These are phyloP conservation scores for Rhingia rostrata DNA, from an alignment of 2,888 invertebrate species.

Conservation along the genomic window DNA sequence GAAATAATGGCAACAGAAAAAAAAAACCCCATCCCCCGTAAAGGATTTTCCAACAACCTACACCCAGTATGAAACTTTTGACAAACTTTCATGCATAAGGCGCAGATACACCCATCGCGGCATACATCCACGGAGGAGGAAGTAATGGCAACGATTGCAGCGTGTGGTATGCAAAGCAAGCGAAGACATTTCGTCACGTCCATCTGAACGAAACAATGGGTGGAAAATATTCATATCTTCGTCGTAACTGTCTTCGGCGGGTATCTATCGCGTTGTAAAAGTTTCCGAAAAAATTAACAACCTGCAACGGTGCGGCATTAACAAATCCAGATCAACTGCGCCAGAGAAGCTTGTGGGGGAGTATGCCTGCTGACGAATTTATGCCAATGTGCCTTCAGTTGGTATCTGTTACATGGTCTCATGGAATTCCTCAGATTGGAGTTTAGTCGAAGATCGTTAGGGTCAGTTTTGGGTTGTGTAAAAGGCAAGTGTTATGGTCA, in stretches of 20 bases:
- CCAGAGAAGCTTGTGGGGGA: background rate
- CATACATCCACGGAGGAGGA: constrained; percentile 52
- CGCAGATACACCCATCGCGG: constrained; percentile 36
- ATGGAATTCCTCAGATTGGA: constrained; percentile 28
- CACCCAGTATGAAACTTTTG: constrained; percentile 35
- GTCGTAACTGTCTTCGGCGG: constrained; percentile 29
- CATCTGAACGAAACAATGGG: constrained; percentile 55
- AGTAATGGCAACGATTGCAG: constrained; percentile 39
- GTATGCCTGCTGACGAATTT: constrained; percentile 32
- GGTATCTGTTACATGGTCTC: constrained; percentile 37
- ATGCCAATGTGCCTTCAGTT: constrained; percentile 33
- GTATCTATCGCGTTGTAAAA: constrained; percentile 41
- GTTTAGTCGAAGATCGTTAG: constrained; percentile 6
- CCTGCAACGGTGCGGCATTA: constrained; percentile 42
- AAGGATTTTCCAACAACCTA: constrained; percentile 52
- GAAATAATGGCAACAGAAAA: constrained; percentile 61
- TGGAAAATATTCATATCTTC: constrained; percentile 31
- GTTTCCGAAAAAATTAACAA: constrained; percentile 67
- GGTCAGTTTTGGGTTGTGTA: constrained; percentile 43
- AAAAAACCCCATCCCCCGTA: constrained; percentile 30
- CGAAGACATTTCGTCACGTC: constrained; percentile 67
- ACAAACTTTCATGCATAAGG: constrained; percentile 61
- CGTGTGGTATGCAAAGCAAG: constrained; percentile 61
- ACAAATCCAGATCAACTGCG: background rate
- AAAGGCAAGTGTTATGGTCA: constrained; percentile 50